Evolutionary conservation across 2,888 invertebrate genomes (phyloP).

Genomic region (Pegoplata infirma): DNA sequence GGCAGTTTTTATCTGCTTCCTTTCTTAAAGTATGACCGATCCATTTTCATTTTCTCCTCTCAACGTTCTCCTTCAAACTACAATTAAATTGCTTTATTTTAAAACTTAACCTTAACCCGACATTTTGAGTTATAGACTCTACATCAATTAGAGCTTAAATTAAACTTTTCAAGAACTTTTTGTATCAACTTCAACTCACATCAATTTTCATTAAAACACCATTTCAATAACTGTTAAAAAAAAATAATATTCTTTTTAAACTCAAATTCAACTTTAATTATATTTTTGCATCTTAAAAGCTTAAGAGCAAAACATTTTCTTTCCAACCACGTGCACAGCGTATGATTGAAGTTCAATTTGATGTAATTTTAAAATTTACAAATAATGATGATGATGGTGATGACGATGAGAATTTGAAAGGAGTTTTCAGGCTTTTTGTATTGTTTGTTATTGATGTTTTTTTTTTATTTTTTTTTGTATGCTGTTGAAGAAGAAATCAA

Average conservation of each 20-base stretch:
- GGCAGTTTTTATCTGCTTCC: too few relatives aligned
- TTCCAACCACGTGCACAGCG: constrained; percentile 5
- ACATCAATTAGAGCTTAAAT: too few relatives aligned
- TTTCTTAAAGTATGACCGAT: too few relatives aligned
- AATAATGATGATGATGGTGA: constrained; percentile 22
- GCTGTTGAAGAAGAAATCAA: constrained; percentile 23
- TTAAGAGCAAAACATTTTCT: not conserved
- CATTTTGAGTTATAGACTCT: too few relatives aligned
- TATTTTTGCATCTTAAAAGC: constrained; percentile 25
- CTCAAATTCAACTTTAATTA: constrained; percentile 52
- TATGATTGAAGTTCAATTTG: constrained; percentile 53
- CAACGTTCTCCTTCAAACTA: too few relatives aligned
- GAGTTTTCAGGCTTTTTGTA: too few relatives aligned
- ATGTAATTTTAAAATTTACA: constrained; percentile 53
- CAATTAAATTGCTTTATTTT: too few relatives aligned
- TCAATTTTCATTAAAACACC: not conserved
- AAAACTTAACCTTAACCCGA: too few relatives aligned
- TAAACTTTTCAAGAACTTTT: too few relatives aligned
- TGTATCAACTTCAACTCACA: not conserved
- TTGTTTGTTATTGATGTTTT: constrained; percentile 12
- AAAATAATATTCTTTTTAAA: constrained; percentile 7
- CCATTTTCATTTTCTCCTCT: too few relatives aligned
- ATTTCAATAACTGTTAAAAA: not conserved
- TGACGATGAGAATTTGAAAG: constrained; percentile 14
- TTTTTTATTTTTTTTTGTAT: constrained; percentile 20